These are phyloP conservation scores for Nymphalis polychloros DNA, from an alignment of 2,888 invertebrate species.

Conservation along the genomic window DNA sequence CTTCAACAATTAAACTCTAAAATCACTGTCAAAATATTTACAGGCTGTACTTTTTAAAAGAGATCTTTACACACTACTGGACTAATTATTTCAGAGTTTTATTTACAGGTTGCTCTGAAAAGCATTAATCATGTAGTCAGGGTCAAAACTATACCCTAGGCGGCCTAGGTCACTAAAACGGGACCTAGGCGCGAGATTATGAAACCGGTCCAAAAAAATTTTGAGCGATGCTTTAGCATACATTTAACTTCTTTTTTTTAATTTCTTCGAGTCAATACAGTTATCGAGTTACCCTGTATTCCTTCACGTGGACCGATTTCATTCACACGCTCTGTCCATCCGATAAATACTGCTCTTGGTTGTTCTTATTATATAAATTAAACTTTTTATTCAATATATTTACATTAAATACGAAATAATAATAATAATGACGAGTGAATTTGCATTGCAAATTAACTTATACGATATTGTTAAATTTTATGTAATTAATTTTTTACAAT, in stretches of 20 bases:
- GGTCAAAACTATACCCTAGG: conserved; percentile 18
- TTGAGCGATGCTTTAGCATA: conserved; percentile 6
- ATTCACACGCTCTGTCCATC: conserved; percentile 2
- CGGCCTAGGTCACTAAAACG: conserved; percentile 36
- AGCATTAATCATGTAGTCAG: conserved; percentile 27
- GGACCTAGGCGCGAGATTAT: conserved; percentile 21
- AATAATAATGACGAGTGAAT: neutral
- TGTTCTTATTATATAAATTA: neutral
- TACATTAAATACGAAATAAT: conserved; percentile 2
- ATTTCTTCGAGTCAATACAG: conserved; percentile 38
- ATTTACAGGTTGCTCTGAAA: conserved; percentile 37
- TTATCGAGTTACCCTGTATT: conserved; percentile 37
- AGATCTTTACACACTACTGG: conserved; percentile 40
- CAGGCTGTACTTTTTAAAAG: conserved; percentile 37
- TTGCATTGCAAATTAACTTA: neutral
- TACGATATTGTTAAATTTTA: neutral
- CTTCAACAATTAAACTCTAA: conserved; percentile 47
- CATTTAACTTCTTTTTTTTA: neutral
- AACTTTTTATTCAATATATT: conserved; percentile 4
- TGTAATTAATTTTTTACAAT: no score
- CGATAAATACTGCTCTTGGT: conserved; percentile 2
- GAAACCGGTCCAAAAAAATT: conserved; percentile 22
- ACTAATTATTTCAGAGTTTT: conserved; percentile 33
- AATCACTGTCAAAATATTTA: conserved; percentile 39
- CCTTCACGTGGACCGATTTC: conserved; percentile 22